Evolutionary conservation across 1,140 invertebrate genomes (phyloP), one percentile per base, ranked within the genome.

Genomic region (Drosophila saltans): DNA sequence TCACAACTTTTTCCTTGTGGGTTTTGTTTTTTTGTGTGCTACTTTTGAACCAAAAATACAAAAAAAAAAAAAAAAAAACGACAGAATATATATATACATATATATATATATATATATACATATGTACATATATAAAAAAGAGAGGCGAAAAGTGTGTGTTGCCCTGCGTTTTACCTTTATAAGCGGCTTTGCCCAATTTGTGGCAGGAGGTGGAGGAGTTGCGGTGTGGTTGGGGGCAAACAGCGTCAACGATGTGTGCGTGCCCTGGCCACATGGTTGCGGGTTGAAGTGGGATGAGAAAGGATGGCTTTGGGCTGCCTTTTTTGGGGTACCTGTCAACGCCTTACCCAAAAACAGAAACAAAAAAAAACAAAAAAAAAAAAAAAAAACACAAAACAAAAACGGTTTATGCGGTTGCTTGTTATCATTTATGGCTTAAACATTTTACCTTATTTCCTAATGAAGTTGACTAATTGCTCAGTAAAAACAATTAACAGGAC

Each of bases 401-500:
- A 77, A 74, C 77, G 80, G 66, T 72, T 81, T 81, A 69, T 84
- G 81, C 21, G 77, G 81, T 73, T 72, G 63, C 80, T 74, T 82
- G 84, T 88, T 88, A 84, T 89, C 80, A 90, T 89, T 89, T 89
- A 89, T 89, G 84, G 84, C 80, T 84, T 84, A 88, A 81, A 89
- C 84, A 84, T 84, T 89, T 88, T 52, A 52, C 71, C 68, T 74
- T 77, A 75, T 57, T 74, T 66, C 66, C 30, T 64, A 61, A 66
- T 72, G 64, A 66, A 67, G 64, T 72, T 80, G 78, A 66, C 74
- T 76, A 76, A 76, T 76, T 76, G 60, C 64, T 30, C 52, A 16
- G 60, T 70, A 70, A 77, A 48, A 76, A 60, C 72, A 52, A 59
- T 75, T 76, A 55, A 76, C 43, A 45, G 45, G 64, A 60, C 21